phyloP scores from a whole-genome alignment of 2,797 vertebrate genomes.

The Lutjanus campechanus region DNA sequence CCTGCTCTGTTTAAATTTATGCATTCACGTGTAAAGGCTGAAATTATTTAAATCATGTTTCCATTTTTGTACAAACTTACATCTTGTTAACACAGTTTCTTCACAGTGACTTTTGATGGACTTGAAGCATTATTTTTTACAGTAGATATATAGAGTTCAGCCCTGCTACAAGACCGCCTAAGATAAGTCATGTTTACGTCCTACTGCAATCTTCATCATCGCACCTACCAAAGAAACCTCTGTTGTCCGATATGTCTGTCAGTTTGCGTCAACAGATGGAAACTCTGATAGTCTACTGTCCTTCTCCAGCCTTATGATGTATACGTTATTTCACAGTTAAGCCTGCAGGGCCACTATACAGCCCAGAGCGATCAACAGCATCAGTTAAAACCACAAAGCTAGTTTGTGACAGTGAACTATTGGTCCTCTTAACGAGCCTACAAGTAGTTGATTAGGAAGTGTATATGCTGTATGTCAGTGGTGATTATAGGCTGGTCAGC shows the following conservation, averaged over 20 bases:
- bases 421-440: constrained; percentile 17
- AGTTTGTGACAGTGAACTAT: constrained; percentile 16
- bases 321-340: constrained; percentile 46
- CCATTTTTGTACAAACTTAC: constrained; percentile 58
- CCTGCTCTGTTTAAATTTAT: constrained; percentile 41
- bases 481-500: constrained; percentile 10
- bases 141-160: constrained; percentile 51
- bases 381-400: not conserved
- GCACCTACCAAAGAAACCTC: constrained; percentile 82
- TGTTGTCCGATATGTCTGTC: constrained; percentile 62
- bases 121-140: constrained; percentile 55
- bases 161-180: constrained; percentile 43
- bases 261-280: constrained; percentile 59
- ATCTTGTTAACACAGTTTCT: constrained; percentile 49
- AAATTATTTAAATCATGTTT: constrained; percentile 53
- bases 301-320: constrained; percentile 65
- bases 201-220: constrained; percentile 52
- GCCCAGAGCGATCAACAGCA: constrained; percentile 28
- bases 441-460: constrained; percentile 8
- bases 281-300: constrained; percentile 51
- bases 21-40: constrained; percentile 51
- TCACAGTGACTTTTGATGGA: constrained; percentile 56
- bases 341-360: constrained; percentile 40
- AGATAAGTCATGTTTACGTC: constrained; percentile 69
- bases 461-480: constrained; percentile 7